A percentile compares a stretch with the other conserved stretches of the same genome.
These are phyloP conservation scores for Willowsia nigromaculata DNA, from an alignment of 2,888 invertebrate genomes.

Conservation along the genomic window DNA sequence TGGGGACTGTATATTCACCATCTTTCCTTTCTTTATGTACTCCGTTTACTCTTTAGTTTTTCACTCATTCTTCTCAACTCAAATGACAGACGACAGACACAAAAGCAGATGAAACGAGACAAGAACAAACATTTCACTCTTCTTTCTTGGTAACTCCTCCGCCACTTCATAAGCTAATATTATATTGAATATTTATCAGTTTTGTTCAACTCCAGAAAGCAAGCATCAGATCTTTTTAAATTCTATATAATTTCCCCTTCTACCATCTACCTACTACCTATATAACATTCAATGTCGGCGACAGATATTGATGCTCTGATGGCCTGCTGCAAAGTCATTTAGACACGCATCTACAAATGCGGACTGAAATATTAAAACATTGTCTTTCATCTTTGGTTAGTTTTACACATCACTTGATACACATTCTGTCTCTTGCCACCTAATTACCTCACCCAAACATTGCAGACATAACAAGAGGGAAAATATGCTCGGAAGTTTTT, in stretches of 20 bases:
- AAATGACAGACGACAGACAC: slow-evolving; percentile 40
- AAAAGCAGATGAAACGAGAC: slow-evolving; percentile 9
- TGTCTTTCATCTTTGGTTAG: neutral
- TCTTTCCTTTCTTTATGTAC: neutral
- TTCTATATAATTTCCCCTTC: neutral
- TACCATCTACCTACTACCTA: neutral
- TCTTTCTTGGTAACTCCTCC: neutral
- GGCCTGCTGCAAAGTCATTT: no score
- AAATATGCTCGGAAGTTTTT: no score
- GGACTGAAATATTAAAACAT: neutral
- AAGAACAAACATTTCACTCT: neutral
- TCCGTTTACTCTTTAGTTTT: neutral
- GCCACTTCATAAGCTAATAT: neutral
- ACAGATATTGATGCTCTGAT: neutral
- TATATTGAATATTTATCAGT: slow-evolving; percentile 49
- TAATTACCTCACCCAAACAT: neutral
- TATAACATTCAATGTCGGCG: neutral
- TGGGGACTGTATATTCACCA: neutral
- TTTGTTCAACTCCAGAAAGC: neutral
- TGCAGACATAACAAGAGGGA: no score
- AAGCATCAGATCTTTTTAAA: neutral
- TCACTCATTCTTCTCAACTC: neutral
- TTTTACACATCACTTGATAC: neutral
- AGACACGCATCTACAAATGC: no score
- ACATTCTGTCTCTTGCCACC: neutral